Conservation (phyloP, 1,140 invertebrate species). For the Bombus impatiens region DNA sequence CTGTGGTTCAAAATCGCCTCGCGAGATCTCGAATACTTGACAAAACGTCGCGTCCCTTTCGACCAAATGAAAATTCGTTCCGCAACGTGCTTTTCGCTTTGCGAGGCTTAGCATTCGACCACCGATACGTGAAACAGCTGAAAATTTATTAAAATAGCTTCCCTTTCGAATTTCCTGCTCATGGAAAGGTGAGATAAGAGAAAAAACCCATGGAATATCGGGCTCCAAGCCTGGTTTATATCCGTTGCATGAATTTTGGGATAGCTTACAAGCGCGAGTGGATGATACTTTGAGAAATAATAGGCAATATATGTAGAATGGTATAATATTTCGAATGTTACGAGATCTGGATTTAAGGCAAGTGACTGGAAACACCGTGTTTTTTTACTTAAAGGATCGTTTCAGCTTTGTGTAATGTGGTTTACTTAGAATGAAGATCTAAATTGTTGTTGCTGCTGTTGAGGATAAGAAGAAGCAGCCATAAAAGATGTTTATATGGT, state of each 20-base stretch:
- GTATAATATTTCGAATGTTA: not conserved
- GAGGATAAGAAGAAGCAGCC: no score
- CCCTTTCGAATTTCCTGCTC: no score
- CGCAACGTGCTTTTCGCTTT: not conserved
- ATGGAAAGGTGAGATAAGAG: not conserved
- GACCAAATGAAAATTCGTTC: slow-evolving; percentile 17
- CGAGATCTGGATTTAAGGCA: no score
- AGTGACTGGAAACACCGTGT: not conserved
- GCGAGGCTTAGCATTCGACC: not conserved
- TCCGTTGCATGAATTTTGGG: not conserved
- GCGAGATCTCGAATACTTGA: slow-evolving; percentile 27
- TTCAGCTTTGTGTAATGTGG: not conserved
- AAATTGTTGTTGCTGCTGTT: not conserved
- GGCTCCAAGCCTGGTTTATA: not conserved
- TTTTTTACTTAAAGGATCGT: not conserved
- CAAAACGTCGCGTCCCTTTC: not conserved
- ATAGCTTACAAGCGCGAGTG: not conserved
- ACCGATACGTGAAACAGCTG: not conserved
- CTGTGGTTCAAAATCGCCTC: not conserved
- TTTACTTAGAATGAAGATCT: no score
- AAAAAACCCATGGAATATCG: not conserved
- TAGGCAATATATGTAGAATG: not conserved
- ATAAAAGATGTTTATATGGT: no score
- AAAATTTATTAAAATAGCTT: not conserved
- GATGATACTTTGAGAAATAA: not conserved